Base-by-base conservation (phyloP, 2,797 vertebrate genomes). In the Anisognathus igniventris region DNA sequence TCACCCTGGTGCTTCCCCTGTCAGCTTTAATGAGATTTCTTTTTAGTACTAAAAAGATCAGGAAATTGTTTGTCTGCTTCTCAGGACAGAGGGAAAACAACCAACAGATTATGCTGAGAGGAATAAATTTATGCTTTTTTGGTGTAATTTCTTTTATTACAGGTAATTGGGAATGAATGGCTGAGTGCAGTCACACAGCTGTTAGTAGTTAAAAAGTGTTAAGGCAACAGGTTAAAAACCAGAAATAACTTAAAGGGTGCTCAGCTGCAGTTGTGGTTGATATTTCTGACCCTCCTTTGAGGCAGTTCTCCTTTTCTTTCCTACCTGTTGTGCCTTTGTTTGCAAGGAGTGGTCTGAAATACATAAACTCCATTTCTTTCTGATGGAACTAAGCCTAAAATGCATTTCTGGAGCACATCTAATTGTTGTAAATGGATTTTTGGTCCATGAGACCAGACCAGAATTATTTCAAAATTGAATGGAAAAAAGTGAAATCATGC, bases 401-500 rank as follows among this genome's bases (percentile, higher is more conserved):
- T 13, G 60, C 9, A 24, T 91, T 93, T 81, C 40, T 39, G 37
- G 37, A 28, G 37, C 37, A 60, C 37, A 40, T 40, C 58, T 6
- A 13, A 16, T 40, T 3, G 18, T 57, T 53, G 14, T 64, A 64
- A 81, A 10, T 30, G 33, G 31, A 7, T 31, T 21, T 74, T 81
- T 71, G 37, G 31, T 66, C 28, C 28, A 3, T 48, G 48, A 84
- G 40, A 56, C 27, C 35, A 56, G 39, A 60, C 9, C 33, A 40
- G 39, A 77, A 20, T 60, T 44, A 39, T 30, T 31, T 83, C 45
- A 72, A 33, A 73, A 47, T 4, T 9, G 19, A 56, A 42, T 5
- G 7, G 1, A 18, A 22, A 23, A 16, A 24, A 17, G 37, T 9
- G 5, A 21, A 70, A 10, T 45, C n/a, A 16, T 3, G 1, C 14